Base-by-base conservation (phyloP, 2,113 vertebrate species). In the Carassius auratus region DNA sequence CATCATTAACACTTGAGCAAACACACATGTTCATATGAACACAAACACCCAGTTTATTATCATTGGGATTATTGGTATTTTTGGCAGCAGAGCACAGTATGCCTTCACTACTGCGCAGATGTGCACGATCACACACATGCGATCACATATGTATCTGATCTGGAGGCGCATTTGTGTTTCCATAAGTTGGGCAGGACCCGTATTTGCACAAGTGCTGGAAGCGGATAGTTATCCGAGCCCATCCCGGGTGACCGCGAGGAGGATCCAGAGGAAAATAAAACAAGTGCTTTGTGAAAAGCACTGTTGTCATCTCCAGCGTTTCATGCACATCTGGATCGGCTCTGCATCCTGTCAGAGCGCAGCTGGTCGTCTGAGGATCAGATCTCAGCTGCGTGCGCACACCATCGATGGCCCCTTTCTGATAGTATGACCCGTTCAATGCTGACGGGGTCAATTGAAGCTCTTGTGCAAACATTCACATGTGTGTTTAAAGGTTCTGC, bases 191-290 rank as follows among this genome's bases (percentile, higher is more conserved):
- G 42, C 73, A 83, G 59, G 84, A 36, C 80, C 73, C 36, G 17
- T 89, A 80, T 90, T 89, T 89, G 86, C 82, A 89, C 89, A 90
- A 86, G 86, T 83, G 85, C 71, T 83, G 62, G 86, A 78, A 82
- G 78, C 26, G 83, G 86, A 85, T 80, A 81, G 73, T 73, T 80
- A 81, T 84, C 83, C 55, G 76, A 90, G 87, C 76, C 74, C 83
- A 61, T 76, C 85, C 83, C 69, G 64, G 19, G 36, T 38, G 62
- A 61, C 81, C 61, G 68, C 36, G 33, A 62, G 79, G 33, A 71
- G 45, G 50, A 76, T 75, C 36, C 50, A 75, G 42, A 77, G 45
- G 59, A 80, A 89, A 89, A 88, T 85, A 87, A 89, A 90, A 89
- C 83, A 88, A 87, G 75, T 83, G 73, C 86, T 85, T 3, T 87